Conservation (phyloP, 2,888 invertebrate genomes). For the Lithophane socia region DNA sequence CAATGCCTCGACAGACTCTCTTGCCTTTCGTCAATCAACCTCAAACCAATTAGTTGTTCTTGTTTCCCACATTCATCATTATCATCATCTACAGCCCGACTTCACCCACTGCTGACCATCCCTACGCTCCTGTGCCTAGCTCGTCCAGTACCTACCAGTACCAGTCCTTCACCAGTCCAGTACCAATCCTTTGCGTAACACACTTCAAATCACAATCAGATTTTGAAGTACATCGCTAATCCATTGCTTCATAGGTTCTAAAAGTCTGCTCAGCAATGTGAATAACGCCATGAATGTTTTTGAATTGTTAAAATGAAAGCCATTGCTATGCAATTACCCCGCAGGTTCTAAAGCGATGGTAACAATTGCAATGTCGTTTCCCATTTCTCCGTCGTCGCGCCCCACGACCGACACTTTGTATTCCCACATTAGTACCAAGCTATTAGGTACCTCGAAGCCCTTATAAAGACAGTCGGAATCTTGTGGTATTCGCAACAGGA, state of each 20-base stretch:
- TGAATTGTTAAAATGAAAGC: too few relatives aligned
- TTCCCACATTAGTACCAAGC: slow-evolving; percentile 17
- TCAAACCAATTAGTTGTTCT: slow-evolving; percentile 5
- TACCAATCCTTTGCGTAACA: too few relatives aligned
- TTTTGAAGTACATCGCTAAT: too few relatives aligned
- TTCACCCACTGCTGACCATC: not conserved
- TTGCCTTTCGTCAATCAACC: not conserved
- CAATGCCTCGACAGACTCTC: too few relatives aligned
- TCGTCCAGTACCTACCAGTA: not conserved
- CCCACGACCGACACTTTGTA: not conserved
- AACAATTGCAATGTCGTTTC: not conserved
- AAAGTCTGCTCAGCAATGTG: too few relatives aligned
- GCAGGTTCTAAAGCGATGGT: not conserved
- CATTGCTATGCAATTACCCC: too few relatives aligned
- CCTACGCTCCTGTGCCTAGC: not conserved
- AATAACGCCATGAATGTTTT: too few relatives aligned
- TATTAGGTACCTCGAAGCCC: slow-evolving; percentile 30
- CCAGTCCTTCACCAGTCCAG: too few relatives aligned
- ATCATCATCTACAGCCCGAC: too few relatives aligned
- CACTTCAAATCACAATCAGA: too few relatives aligned
- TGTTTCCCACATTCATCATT: slow-evolving; percentile 21
- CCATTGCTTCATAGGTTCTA: too few relatives aligned
- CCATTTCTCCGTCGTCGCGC: not conserved
- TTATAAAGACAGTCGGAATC: slow-evolving; percentile 26
- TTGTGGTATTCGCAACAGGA: slow-evolving; percentile 42